phyloP scores from a whole-genome alignment of 2,113 vertebrate species.

The Otis tarda region DNA sequence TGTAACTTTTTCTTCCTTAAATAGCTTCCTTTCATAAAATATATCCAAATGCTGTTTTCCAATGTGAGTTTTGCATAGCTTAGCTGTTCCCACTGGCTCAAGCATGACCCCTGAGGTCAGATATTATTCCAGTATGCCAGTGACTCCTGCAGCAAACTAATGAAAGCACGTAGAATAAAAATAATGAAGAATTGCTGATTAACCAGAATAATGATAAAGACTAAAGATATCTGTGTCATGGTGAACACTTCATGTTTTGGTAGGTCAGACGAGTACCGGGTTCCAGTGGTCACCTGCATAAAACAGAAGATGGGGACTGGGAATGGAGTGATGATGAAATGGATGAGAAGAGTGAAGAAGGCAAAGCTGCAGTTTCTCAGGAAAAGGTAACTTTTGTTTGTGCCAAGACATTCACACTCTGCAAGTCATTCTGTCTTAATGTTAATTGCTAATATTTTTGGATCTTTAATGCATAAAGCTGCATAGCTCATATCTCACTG shows the following conservation, averaged over 20 bases:
- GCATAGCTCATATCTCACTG: constrained; percentile 21
- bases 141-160: neutral
- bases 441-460: neutral
- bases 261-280: constrained; percentile 95
- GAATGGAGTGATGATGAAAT: constrained; percentile 99
- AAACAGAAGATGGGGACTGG: constrained; percentile 98
- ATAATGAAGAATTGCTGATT: neutral
- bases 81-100: neutral
- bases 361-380: constrained; percentile 89
- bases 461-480: neutral
- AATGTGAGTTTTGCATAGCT: neutral
- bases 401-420: neutral
- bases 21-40: neutral
- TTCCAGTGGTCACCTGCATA: constrained; percentile 97
- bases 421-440: neutral
- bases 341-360: constrained; percentile 93
- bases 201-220: neutral
- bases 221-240: neutral
- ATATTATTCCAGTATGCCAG: neutral
- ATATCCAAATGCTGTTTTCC: neutral
- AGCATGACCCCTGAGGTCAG: neutral
- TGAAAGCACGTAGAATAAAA: neutral
- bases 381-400: constrained; percentile 82
- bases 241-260: constrained; percentile 1
- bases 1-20: neutral